Evolutionary conservation across 1,140 invertebrate species (phyloP), one percentile per base, ranked within the genome.

Genomic region (Helicoverpa zea): DNA sequence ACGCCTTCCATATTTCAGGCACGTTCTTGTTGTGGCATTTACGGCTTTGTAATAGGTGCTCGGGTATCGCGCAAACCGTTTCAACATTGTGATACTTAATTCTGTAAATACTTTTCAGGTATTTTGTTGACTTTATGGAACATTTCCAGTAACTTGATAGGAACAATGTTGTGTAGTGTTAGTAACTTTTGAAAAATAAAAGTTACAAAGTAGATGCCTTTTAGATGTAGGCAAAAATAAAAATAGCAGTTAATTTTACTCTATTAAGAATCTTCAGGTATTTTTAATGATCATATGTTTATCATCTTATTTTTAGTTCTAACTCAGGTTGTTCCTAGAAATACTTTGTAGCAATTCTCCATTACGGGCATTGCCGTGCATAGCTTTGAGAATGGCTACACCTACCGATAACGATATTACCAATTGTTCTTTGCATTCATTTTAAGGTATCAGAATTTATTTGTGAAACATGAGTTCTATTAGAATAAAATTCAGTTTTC

Each of bases 1-100:
- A 79, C 52, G 76, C 58, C 63, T 68, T 68, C 64, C 64, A 79
- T 70, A 79, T 79, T 79, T 79, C 64, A 79, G 76, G 64, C 76
- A 70, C 61, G 76, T 79, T 51, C 76, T 58, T 70, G 76, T 79
- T 79, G 76, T 70, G 76, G 64, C 63, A 49, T 68, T 58, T 70
- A 79, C 64, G 63, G 64, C 76, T 70, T 64, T 77, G 61, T 77
- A 77, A 79, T 70, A 70, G 49, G 51, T 58, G 52, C 52, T 79
- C 30, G 51, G 54, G 52, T 79, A 79, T 79, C 59, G 64, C 64
- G 35, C n/a, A 51, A 66, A 12, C 14, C 13, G 52, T 66, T 54
- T 18, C 30, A 54, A 64, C 43, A 64, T 18, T 77, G 61, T 77
- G 49, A 52, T 76, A 66, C 30, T 16, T 66, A 43, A 49, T 68